Evolutionary conservation across 2,797 vertebrate genomes (phyloP).

Genomic region (Poecilia velifera): DNA sequence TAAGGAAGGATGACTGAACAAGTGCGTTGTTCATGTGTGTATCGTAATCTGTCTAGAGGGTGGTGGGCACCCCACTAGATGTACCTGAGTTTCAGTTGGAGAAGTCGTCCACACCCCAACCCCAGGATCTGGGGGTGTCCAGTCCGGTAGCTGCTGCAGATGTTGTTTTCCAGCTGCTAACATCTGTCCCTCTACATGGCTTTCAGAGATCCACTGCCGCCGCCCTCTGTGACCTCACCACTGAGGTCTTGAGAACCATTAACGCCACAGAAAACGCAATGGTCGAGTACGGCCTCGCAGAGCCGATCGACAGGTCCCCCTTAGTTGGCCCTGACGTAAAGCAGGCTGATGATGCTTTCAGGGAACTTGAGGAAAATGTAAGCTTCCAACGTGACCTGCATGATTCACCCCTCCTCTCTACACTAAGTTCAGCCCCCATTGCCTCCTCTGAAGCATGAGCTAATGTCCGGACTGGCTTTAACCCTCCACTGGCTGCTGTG

Average conservation of each 20-base stretch:
- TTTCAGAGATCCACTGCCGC: conserved; percentile 85
- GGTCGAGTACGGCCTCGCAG: conserved; percentile 79
- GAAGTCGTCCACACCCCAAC: not conserved
- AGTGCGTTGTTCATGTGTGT: too few species aligned
- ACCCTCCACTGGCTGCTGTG: conserved; percentile 26
- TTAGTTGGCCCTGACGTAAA: conserved; percentile 77
- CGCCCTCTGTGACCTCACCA: conserved; percentile 89
- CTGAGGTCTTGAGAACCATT: conserved; percentile 87
- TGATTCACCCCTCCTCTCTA: conserved; percentile 1
- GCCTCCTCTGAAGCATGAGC: conserved; percentile 44
- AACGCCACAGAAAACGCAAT: conserved; percentile 85
- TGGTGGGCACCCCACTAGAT: too few species aligned
- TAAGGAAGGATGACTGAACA: too few species aligned
- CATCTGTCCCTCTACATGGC: conserved; percentile 80
- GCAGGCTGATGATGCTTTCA: conserved; percentile 82
- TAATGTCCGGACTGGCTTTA: conserved; percentile 47
- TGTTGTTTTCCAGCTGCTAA: conserved; percentile 67
- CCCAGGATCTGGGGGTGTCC: not conserved
- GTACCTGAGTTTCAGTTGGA: not conserved
- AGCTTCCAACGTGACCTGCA: conserved; percentile 65
- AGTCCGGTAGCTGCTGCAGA: conserved; percentile 47
- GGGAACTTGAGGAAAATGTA: conserved; percentile 89
- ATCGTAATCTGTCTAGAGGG: too few species aligned
- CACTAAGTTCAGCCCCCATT: not conserved
- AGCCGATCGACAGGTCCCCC: conserved; percentile 67